Conservation (phyloP, 1,140 invertebrate genomes). For the Chironomus tepperi region DNA sequence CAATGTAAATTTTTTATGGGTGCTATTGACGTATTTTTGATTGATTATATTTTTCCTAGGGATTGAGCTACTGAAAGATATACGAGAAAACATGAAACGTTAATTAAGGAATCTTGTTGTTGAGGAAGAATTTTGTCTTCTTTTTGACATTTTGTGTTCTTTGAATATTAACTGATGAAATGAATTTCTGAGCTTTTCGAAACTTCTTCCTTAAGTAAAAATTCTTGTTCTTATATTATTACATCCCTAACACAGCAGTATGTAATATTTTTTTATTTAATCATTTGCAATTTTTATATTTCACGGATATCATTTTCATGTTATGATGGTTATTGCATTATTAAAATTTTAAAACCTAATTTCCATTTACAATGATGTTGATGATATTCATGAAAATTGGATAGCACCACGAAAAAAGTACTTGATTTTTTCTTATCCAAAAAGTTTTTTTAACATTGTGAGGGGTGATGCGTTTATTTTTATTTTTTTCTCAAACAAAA, state of each 20-base stretch:
- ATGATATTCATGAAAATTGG: background rate
- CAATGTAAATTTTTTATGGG: background rate
- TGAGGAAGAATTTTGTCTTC: background rate
- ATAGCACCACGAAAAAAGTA: background rate
- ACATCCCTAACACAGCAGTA: background rate
- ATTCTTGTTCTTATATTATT: background rate
- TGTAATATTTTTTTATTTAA: background rate
- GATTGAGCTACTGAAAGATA: background rate
- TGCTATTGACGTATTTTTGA: conserved; percentile 20
- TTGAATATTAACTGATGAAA: no score
- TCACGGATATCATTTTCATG: background rate
- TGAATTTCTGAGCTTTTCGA: no score
- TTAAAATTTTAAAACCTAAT: conserved; percentile 23
- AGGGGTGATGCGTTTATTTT: background rate
- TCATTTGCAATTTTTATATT: background rate
- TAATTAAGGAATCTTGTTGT: conserved; percentile 19
- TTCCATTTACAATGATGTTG: background rate
- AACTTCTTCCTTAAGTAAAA: background rate
- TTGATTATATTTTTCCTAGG: background rate
- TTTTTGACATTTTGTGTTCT: background rate
- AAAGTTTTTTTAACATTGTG: background rate
- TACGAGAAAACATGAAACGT: background rate
- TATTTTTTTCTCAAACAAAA: background rate
- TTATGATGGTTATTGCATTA: conserved; percentile 10
- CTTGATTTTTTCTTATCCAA: background rate